Evolutionary conservation across 2,888 invertebrate species (phyloP), one percentile per base, ranked within the genome.

Genomic region (Lycophotia porphyrea): DNA sequence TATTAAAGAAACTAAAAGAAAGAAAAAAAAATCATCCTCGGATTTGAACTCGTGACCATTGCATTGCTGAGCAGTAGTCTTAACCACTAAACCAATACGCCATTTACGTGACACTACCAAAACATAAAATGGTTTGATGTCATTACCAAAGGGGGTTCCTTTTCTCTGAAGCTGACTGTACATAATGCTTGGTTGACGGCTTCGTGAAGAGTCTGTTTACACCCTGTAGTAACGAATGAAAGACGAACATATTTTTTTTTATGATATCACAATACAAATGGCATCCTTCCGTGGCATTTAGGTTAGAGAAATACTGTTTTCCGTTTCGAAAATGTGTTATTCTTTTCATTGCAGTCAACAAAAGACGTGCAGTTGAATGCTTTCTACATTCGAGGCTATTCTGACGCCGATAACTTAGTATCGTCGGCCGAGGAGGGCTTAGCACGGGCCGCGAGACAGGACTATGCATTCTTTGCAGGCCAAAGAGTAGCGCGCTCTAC

Each of bases 401-500:
- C 96, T 0, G 94, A 96, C 60, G 95, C 96, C 0, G 95, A 96
- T 87, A 94, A 96, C 86, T 88, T 97, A 85, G 97, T 97, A 52
- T 91, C 93, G 0, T 94, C 96, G 27, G 94, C 96, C 0, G 96
- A 95, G 78, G 96, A 96, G 78, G 97, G 97, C 0, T 89, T 97
- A 11, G 92, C 95, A 11, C 96, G 97, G 44, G 97, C 97, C 0
- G 96, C 96, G 0, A 92, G 93, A 44, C 97, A 97, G 49, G 97
- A 97, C 82, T 97, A 97, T 79, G 97, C 97, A 15, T 97, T 97
- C 88, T 97, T 97, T 86, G 97, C 97, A 0, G 97, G 97, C n/a
- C 97, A 97, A 64, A 96, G 97, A 24, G 93, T 96, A 0, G 97
- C 97, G 0, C 93, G 97, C 21, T 94, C 96, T 31, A 96, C 97